Base-by-base conservation (phyloP, 1,140 invertebrate genomes). In the Pemphigus obesinymphae region DNA sequence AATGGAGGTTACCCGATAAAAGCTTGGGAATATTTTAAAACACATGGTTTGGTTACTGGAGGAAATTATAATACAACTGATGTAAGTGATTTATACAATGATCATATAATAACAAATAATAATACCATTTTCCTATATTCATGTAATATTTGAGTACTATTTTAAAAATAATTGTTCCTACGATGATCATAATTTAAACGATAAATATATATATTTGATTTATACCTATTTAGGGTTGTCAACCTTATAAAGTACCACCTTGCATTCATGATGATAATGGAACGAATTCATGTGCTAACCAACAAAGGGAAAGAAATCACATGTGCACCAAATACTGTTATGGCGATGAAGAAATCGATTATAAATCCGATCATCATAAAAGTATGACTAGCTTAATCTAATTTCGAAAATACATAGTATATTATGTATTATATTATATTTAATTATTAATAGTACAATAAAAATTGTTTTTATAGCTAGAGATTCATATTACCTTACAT, bases 401-500 rank as follows among this genome's bases (percentile, higher is more conserved):
- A 13, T 48, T 48, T 2, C 2, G 45, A 48, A 48, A 15, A 48
- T 48, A 11, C 11, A 11, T 48, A 2, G 6, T 48, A 48, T 48
- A 48, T 2, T 48, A 13, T 48, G 45, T 48, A 53, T 53, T 3
- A 2, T 53, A 2, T 53, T 6, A 53, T 5, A 6, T n/a, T 53
- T 23, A 53, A 53, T 83, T 82, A 6, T 48, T 7, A 3, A 23
- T 20, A 53, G n/a, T n/a, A n/a, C n/a, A n/a, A 20, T 68, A 37
- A 26, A 43, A 37, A 40, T 26, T 40, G 3, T 5, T 45, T 45
- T 11, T 7, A 43, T 43, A 82, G 82, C 55, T 26, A 45, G 50
- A 34, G 37, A 61, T 17, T 31, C 43, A 5, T 82, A 82, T 31
- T 37, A 63, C 8, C 53, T 82, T 20, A 29, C 34, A 92, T 91